Conservation (phyloP, 2,888 invertebrate species). For the Pristionchus mayeri region DNA sequence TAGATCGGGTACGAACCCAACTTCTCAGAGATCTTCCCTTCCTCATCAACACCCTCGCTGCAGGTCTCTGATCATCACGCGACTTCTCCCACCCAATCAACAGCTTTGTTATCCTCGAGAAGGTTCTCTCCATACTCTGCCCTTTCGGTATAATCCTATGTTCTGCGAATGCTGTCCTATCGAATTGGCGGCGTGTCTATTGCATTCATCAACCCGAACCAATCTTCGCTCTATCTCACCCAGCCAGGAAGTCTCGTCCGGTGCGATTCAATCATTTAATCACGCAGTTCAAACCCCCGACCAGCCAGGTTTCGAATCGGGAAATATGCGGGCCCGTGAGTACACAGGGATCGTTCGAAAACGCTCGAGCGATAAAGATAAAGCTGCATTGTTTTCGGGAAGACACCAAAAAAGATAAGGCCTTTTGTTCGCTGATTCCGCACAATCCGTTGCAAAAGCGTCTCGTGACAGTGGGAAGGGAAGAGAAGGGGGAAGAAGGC, state of each 20-base stretch:
- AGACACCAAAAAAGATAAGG: not conserved
- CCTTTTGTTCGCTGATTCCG: constrained; percentile 10
- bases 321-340: not conserved
- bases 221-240: not conserved
- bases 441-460: not conserved
- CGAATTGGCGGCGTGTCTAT: too few species aligned
- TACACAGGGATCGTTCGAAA: not conserved
- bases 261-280: constrained; percentile 1
- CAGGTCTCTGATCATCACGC: not conserved
- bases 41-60: too few species aligned
- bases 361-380: not conserved
- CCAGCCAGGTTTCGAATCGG: not conserved
- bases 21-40: too few species aligned
- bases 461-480: not conserved
- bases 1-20: too few species aligned
- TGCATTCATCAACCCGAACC: not conserved
- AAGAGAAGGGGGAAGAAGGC: not conserved
- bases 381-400: not conserved
- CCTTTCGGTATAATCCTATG: not conserved
- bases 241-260: too few species aligned
- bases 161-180: constrained; percentile 7
- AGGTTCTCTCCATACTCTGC: not conserved
- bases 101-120: not conserved
- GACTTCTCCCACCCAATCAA: not conserved
- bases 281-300: too few species aligned